phyloP scores from a whole-genome alignment of 1,140 invertebrate genomes.

The Megathymus violae region DNA sequence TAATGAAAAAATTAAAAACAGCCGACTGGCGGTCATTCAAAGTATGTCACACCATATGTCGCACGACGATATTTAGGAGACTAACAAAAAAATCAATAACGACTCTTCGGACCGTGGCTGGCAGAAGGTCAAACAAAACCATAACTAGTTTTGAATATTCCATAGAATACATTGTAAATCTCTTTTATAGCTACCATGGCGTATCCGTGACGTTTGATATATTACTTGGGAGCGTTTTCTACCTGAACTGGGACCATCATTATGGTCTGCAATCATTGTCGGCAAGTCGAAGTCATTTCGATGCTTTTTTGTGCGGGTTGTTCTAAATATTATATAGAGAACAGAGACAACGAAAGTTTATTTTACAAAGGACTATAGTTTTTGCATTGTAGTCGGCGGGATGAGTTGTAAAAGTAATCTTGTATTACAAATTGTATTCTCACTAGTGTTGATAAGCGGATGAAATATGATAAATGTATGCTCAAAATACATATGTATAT shows the following conservation, averaged over 20 bases:
- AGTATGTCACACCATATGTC: slow-evolving; percentile 75
- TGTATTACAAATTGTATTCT: slow-evolving; percentile 35
- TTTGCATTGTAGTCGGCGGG: slow-evolving; percentile 35
- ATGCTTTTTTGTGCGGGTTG: slow-evolving; percentile 59
- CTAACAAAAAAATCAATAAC: slow-evolving; percentile 73
- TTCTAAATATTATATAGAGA: slow-evolving; percentile 53
- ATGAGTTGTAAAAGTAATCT: slow-evolving; percentile 33
- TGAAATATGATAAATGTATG: slow-evolving; percentile 11
- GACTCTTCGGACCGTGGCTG: slow-evolving; percentile 55
- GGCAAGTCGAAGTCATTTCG: slow-evolving; percentile 69
- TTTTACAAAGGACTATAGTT: slow-evolving; percentile 38
- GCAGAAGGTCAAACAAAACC: slow-evolving; percentile 67
- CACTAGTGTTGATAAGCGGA: slow-evolving; percentile 19
- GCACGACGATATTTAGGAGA: slow-evolving; percentile 58
- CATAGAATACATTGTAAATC: slow-evolving; percentile 70
- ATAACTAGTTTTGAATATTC: slow-evolving; percentile 75
- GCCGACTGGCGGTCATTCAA: slow-evolving; percentile 62
- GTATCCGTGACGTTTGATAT: slow-evolving; percentile 74
- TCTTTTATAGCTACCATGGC: slow-evolving; percentile 70
- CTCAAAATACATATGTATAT: no score
- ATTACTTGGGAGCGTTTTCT: slow-evolving; percentile 74
- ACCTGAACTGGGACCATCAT: slow-evolving; percentile 79
- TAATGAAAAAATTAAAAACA: slow-evolving; percentile 59
- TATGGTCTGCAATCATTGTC: slow-evolving; percentile 72
- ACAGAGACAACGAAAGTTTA: slow-evolving; percentile 59